These are phyloP conservation scores for Catocala fraxini DNA, from an alignment of 2,888 invertebrate species.

Conservation along the genomic window DNA sequence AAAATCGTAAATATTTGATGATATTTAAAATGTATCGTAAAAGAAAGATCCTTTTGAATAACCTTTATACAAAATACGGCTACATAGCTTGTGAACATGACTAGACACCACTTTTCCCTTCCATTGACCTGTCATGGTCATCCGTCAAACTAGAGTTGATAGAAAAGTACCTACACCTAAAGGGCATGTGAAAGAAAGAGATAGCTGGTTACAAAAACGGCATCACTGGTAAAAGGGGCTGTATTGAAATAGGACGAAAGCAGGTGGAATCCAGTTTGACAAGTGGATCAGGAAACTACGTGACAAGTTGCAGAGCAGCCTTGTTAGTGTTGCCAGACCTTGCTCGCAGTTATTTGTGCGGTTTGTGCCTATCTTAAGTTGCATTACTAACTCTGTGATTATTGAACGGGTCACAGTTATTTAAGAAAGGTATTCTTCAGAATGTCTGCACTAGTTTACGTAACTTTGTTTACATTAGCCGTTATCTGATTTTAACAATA, in stretches of 20 bases:
- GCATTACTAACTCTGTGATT: no score
- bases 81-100: not conserved
- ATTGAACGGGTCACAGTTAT: no score
- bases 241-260: constrained; percentile 32
- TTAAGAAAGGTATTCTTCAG: no score
- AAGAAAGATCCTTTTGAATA: not conserved
- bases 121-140: constrained; percentile 10
- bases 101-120: not conserved
- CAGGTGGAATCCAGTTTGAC: constrained; percentile 54
- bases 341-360: no score
- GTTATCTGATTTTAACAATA: no score
- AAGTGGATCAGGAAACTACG: constrained; percentile 42
- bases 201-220: constrained; percentile 18
- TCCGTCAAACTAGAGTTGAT: constrained; percentile 17
- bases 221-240: constrained; percentile 17
- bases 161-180: not conserved
- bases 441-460: no score
- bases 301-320: constrained; percentile 4
- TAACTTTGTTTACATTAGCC: no score
- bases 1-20: no score
- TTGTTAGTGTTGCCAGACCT: not conserved
- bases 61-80: not conserved
- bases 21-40: no score
- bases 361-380: no score
- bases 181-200: constrained; percentile 18